Percentiles rank a stretch among this genome's conserved stretches.
Conservation (phyloP, 2,888 invertebrate genomes). For the Meiosimyza platycephala region DNA sequence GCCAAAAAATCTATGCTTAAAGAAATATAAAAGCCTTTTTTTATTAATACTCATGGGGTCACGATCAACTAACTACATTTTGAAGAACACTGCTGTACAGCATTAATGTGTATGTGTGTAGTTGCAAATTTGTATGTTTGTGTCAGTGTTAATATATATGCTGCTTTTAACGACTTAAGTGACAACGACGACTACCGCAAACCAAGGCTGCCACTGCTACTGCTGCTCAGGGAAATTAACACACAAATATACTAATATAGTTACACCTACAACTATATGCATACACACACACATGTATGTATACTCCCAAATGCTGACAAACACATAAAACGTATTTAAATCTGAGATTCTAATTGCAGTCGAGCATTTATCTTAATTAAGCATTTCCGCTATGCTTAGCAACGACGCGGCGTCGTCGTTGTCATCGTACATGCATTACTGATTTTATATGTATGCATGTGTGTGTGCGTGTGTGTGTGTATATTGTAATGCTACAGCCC, state of each 20-base stretch:
- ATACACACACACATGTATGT: not conserved
- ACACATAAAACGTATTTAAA: constrained; percentile 45
- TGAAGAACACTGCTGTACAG: no score
- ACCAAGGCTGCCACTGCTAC: constrained; percentile 16
- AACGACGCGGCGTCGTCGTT: not conserved
- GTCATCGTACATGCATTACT: not conserved
- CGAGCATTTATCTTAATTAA: constrained; percentile 59
- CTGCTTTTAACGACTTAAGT: constrained; percentile 26
- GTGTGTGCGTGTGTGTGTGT: no score
- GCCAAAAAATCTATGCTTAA: no score
- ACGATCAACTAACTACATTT: no score
- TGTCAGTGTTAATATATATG: not conserved
- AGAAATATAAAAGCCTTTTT: no score
- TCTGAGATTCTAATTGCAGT: constrained; percentile 56
- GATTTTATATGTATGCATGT: not conserved
- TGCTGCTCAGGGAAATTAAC: constrained; percentile 34
- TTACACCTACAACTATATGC: no score
- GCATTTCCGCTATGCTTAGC: constrained; percentile 48
- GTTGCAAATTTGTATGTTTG: not conserved
- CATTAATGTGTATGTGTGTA: constrained; percentile 23
- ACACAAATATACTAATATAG: constrained; percentile 13
- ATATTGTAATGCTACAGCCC: not conserved
- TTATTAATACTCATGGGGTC: no score
- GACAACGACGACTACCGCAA: constrained; percentile 26
- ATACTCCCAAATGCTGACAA: not conserved